Base-by-base conservation (phyloP, 2,888 invertebrate species). In the Torymus auratus region DNA sequence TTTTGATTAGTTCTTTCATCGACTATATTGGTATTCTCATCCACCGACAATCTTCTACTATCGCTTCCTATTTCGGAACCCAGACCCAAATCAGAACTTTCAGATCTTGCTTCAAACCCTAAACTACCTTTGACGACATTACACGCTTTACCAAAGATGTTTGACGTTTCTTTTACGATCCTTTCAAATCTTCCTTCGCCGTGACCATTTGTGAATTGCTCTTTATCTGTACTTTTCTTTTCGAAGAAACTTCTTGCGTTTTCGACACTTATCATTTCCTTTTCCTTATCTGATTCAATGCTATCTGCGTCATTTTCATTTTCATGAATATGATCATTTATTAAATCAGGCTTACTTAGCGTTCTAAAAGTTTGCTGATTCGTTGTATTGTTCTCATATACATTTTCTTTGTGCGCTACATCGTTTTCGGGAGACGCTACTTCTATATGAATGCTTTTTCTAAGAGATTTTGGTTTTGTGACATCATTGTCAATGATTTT, bases 1-100 rank as follows among this genome's bases (percentile, higher is more conserved):
- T 62, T 67, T 60, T 68, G 20, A 15, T 50, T 82, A 7, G 14
- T 75, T 7, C 23, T 68, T 17, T 83, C 91, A 87, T 83, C 84
- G 73, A 64, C 86, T 83, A 15, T 78, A 84, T 62, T 84, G 68
- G 58, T 85, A 2, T 85, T 86, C 58, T 90, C 91, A 76, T 90
- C 90, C 14, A 90, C 85, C 13, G 91, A 90, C 80, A 87, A 83
- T 79, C 90, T 83, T 61, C 90, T 85, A 2, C 86, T 85, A 50
- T 90, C 90, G 70, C 89, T 89, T n/a, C 87, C 90, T 2, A 87
- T 87, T 67, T 90, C 91, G 0, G 90, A 90, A 7, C 90, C 91
- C 15, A 90, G 80, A 12, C 90, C 90, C 0, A 90, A 84, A 84
- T 91, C 91, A 0, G 90, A 91, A 80, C 90, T 90, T 56, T 90